Percentiles rank a stretch among this genome's conserved stretches.
phyloP scores from a whole-genome alignment of 2,113 vertebrate species.

The Prinia subflava region DNA sequence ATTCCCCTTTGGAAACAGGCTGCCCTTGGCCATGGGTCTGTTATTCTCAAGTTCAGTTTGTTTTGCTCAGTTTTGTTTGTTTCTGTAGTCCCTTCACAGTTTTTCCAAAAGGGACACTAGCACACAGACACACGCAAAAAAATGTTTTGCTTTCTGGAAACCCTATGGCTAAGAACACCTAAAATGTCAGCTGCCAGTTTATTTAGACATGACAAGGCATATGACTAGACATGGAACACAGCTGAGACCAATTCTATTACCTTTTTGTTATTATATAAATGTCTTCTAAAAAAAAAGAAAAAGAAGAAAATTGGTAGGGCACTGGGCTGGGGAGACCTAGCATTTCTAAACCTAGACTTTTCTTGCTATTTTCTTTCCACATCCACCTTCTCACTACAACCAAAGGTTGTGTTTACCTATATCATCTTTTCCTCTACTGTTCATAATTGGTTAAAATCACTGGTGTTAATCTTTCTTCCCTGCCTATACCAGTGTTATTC shows the following conservation, averaged over 20 bases:
- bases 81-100: background rate
- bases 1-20: background rate
- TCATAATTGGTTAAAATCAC: background rate
- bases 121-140: background rate
- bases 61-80: slow-evolving; percentile 3
- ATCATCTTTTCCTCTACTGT: background rate
- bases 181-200: slow-evolving; percentile 43
- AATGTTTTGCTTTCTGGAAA: slow-evolving; percentile 1
- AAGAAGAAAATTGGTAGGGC: background rate
- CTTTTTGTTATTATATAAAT: slow-evolving; percentile 14
- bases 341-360: background rate
- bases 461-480: background rate
- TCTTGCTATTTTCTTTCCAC: background rate
- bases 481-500: fast-evolving
- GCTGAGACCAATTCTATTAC: slow-evolving; percentile 2
- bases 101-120: background rate
- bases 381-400: background rate
- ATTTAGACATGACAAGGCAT: background rate
- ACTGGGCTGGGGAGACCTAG: background rate
- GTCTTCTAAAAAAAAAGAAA: background rate
- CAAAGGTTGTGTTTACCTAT: background rate
- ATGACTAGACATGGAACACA: background rate
- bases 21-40: background rate
- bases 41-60: slow-evolving; percentile 9
- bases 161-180: background rate